phyloP scores from a whole-genome alignment of 2,113 vertebrate genomes.

The Vireo altiloquus region DNA sequence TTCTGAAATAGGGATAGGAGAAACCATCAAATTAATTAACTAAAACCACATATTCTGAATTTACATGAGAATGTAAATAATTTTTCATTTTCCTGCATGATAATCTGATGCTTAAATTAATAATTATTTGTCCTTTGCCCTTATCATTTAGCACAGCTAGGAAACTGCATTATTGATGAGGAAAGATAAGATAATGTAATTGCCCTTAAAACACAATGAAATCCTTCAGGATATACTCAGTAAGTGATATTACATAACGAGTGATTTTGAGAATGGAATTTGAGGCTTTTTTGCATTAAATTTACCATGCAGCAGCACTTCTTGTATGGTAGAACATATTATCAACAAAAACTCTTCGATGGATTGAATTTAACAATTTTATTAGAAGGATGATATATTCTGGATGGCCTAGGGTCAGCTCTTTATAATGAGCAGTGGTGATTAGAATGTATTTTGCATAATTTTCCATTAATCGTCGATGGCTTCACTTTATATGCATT shows the following conservation, averaged over 20 bases:
- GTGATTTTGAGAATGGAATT: not conserved
- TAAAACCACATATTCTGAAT: not conserved
- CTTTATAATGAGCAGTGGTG: not conserved
- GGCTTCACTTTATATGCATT: not conserved
- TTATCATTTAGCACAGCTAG: not conserved
- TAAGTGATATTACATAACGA: not conserved
- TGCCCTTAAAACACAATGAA: not conserved
- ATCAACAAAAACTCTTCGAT: not conserved
- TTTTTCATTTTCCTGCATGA: not conserved
- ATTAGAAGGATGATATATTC: not conserved
- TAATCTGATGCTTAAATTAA: not conserved
- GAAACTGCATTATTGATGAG: not conserved
- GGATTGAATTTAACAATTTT: not conserved
- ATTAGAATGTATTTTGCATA: conserved; percentile 2
- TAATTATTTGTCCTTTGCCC: not conserved
- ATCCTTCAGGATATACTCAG: not conserved
- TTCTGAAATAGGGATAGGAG: not conserved
- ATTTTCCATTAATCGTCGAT: not conserved
- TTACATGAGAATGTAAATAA: not conserved
- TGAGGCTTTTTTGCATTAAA: not conserved
- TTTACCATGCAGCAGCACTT: not conserved
- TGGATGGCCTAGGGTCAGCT: not conserved
- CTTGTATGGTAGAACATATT: not conserved
- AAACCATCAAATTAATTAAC: not conserved
- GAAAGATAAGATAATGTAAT: not conserved